Evolutionary conservation across 2,888 invertebrate genomes (phyloP).

Genomic region (Conomelus anceps): DNA sequence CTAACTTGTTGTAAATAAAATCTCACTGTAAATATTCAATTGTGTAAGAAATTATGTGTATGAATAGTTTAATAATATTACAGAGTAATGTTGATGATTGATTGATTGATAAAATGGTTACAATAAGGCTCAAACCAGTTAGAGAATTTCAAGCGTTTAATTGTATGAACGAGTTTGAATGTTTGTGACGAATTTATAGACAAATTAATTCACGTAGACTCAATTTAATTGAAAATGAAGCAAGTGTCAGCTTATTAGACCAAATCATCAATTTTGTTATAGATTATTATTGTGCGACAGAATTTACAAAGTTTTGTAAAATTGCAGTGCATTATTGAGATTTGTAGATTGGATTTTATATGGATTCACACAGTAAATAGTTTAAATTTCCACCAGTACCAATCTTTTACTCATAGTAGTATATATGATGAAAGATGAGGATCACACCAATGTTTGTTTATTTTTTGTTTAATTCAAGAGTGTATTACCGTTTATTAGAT

Average conservation of each 20-base stretch:
- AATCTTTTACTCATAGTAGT: neutral
- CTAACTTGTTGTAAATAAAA: neutral
- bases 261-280: neutral
- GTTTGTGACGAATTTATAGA: neutral
- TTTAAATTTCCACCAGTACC: neutral
- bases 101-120: too few species aligned
- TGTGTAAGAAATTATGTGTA: neutral
- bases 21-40: neutral
- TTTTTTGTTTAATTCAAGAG: neutral
- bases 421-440: neutral
- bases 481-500: too few species aligned
- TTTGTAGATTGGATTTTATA: neutral
- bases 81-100: neutral
- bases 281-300: neutral
- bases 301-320: neutral
- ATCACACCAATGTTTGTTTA: neutral
- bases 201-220: neutral
- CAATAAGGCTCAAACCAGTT: neutral
- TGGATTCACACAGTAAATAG: neutral
- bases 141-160: neutral
- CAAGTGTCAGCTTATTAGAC: neutral
- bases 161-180: neutral
- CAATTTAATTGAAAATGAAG: neutral
- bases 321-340: neutral
- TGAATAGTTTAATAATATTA: neutral